phyloP scores from a whole-genome alignment of 2,113 vertebrate species.

The Sorex araneus region DNA sequence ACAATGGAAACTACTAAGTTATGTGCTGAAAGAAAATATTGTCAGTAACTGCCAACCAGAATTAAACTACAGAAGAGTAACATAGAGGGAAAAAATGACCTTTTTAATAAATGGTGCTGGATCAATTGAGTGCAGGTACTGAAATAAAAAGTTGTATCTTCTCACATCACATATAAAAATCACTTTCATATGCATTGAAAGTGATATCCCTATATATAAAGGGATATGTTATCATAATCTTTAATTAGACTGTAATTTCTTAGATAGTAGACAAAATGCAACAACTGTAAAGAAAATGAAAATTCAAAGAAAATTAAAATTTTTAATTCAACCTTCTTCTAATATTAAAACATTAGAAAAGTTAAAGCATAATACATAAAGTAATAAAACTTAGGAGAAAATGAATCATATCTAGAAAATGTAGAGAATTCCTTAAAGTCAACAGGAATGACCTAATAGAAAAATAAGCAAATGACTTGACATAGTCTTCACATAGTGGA shows the following conservation, averaged over 20 bases:
- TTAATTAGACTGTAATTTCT: not conserved
- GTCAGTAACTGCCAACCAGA: constrained; percentile 18
- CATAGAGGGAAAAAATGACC: not conserved
- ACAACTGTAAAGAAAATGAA: not conserved
- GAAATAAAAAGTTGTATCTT: too few species aligned
- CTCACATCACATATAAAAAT: not conserved
- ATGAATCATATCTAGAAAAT: not conserved
- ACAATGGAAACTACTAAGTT: not conserved
- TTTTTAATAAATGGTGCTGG: not conserved
- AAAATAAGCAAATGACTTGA: constrained; percentile 1
- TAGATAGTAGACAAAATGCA: constrained; percentile 2
- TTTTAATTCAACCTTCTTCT: not conserved
- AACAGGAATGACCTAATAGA: not conserved
- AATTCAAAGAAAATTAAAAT: too few species aligned
- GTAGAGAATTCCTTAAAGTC: constrained; percentile 38
- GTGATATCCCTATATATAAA: not conserved
- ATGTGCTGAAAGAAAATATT: constrained; percentile 21
- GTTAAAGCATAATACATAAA: constrained; percentile 4
- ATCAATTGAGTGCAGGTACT: not conserved
- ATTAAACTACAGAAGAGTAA: not conserved
- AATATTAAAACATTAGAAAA: constrained; percentile 1
- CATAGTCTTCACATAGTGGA: not conserved
- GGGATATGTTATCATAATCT: not conserved
- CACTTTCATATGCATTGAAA: not conserved
- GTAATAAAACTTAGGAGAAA: not conserved